Base-by-base conservation (phyloP, 2,888 invertebrate genomes). In the Julus scanicus region DNA sequence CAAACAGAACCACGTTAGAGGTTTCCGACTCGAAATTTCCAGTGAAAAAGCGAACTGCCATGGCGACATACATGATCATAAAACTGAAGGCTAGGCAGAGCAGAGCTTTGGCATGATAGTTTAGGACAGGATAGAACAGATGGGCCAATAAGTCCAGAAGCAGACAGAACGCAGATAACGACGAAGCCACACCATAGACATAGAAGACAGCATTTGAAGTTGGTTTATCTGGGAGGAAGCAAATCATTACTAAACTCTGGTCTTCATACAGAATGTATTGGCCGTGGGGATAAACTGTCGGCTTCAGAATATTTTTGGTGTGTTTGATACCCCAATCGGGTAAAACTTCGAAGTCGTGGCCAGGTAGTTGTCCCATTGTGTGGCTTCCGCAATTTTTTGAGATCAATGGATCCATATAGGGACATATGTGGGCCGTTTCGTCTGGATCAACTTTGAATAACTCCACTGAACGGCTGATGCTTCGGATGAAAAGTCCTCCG, bases 81-180 rank as follows among this genome's bases (percentile, higher is more conserved):
- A 84, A 48, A 37, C 84, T 84, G n/a, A 88, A n/a, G 13, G 63
- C 48, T 3, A 57, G 48, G 49, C 88, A 88, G 20, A 88, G 29
- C 83, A 84, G 49, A 4, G 84, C 44, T 37, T 88, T 88, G 17
- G 84, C 48, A 20, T 88, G 88, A 48, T 88, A 88, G 48, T 88
- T 88, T 15, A 88, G 48, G 29, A 20, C 11, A n/a, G 88, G 88
- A 29, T 20, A 88, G 37, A 80, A 84, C 84, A 40, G 6, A 48
- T 88, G 88, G 39, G 84, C 84, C 48, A 84, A n/a, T 13, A 88
- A 17, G 20, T 40, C 11, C 20, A 86, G 37, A 29, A 88, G 20
- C 53, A 86, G 48, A 63, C 48, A 87, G 9, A 88, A 17, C 29
- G 57, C 57, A 8, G 88, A 88, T n/a, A 88, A 13, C 6, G 63